Percentiles rank a stretch among this genome's conserved stretches.
Conservation (phyloP, 2,888 invertebrate species). For the Epinotia demarniana region DNA sequence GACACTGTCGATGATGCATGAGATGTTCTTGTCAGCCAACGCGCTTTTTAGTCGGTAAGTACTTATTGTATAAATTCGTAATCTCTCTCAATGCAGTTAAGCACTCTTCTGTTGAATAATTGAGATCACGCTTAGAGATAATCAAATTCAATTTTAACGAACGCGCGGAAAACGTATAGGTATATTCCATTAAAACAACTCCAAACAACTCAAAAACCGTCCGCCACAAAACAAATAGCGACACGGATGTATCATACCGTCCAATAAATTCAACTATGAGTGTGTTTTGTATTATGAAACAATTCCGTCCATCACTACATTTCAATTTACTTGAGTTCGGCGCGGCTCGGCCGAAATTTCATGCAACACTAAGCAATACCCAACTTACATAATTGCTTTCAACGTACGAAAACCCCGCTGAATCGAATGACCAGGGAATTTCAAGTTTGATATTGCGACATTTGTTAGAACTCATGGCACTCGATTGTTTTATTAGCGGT, state of each 20-base stretch:
- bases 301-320: slow-evolving; percentile 54
- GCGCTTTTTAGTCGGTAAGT: no score
- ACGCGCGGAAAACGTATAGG: no score
- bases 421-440: slow-evolving; percentile 52
- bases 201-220: slow-evolving; percentile 13
- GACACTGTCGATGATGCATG: no score
- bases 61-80: no score
- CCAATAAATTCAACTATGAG: slow-evolving; percentile 27
- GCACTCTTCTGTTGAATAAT: no score
- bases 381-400: slow-evolving; percentile 61
- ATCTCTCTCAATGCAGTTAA: no score
- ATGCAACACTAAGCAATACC: slow-evolving; percentile 55
- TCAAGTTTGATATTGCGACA: slow-evolving; percentile 33
- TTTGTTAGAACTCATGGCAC: slow-evolving; percentile 11
- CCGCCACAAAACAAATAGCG: slow-evolving; percentile 15
- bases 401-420: slow-evolving; percentile 41
- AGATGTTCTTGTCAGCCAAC: no score
- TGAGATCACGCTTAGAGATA: no score
- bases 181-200: background rate
- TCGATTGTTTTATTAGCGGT: background rate
- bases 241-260: slow-evolving; percentile 5
- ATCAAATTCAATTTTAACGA: background rate
- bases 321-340: slow-evolving; percentile 55
- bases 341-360: slow-evolving; percentile 56
- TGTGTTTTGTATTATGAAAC: slow-evolving; percentile 44